phyloP scores from a whole-genome alignment of 1,140 invertebrate genomes.

The Solenopsis invicta region DNA sequence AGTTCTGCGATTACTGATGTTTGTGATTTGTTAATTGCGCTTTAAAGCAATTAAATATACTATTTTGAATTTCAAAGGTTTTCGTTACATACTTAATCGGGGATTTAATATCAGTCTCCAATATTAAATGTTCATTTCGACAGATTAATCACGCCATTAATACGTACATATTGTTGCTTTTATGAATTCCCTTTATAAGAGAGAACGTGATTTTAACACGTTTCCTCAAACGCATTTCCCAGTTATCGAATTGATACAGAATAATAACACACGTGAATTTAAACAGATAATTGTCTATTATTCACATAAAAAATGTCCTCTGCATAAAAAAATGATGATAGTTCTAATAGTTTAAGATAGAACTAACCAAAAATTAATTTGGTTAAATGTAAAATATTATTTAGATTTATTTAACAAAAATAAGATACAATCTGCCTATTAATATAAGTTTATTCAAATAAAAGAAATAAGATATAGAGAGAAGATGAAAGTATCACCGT shows the following conservation, averaged over 20 bases:
- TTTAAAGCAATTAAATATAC: not conserved
- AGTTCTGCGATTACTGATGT: no score
- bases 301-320: not conserved
- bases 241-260: not conserved
- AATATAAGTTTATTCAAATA: not conserved
- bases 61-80: not conserved
- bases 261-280: conserved; percentile 25
- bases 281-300: not conserved
- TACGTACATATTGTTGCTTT: not conserved
- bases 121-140: not conserved
- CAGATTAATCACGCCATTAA: not conserved
- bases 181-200: conserved; percentile 4
- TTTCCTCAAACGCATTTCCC: not conserved
- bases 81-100: not conserved
- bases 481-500: not conserved
- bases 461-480: not conserved
- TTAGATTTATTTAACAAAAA: not conserved
- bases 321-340: not conserved
- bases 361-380: not conserved
- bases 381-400: not conserved
- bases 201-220: not conserved
- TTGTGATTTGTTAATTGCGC: no score
- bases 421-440: no score
- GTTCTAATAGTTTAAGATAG: not conserved
- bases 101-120: not conserved